phyloP scores from a whole-genome alignment of 2,888 invertebrate genomes.

The Villa cingulata region DNA sequence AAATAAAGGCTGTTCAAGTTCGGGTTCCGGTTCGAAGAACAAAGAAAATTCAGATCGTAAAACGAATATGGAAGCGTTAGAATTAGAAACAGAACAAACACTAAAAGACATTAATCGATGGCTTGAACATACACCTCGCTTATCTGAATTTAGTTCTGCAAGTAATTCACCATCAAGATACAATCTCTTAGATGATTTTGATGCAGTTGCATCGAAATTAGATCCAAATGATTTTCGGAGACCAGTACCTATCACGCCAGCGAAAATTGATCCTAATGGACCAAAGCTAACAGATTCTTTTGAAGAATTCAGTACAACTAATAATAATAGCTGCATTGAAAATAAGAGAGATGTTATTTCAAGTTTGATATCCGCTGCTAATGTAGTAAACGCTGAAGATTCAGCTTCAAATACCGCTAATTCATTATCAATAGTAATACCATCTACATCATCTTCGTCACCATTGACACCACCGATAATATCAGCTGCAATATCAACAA shows the following conservation, averaged over 20 bases:
- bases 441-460: neutral
- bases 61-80: conserved; percentile 42
- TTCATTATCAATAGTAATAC: neutral
- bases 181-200: conserved; percentile 49
- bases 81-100: conserved; percentile 50
- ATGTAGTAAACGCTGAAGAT: conserved; percentile 8
- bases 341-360: conserved; percentile 18
- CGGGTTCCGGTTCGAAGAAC: conserved; percentile 8
- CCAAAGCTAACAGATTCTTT: conserved; percentile 38
- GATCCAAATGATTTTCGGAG: conserved; percentile 37
- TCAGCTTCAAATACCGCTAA: conserved; percentile 14
- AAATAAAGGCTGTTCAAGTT: conserved; percentile 18
- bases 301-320: conserved; percentile 41
- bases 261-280: conserved; percentile 31
- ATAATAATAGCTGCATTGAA: no score
- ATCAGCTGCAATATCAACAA: no score
- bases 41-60: conserved; percentile 11
- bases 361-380: conserved; percentile 17
- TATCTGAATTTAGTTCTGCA: conserved; percentile 60
- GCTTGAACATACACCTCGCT: conserved; percentile 71
- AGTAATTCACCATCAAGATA: conserved; percentile 63
- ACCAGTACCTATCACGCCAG: conserved; percentile 33
- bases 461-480: conserved; percentile 11
- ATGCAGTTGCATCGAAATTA: conserved; percentile 35
- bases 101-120: conserved; percentile 78